Percentiles rank a stretch among this genome's conserved stretches.
These are phyloP conservation scores for Encarsia formosa DNA, from an alignment of 2,888 invertebrate species.

Conservation along the genomic window DNA sequence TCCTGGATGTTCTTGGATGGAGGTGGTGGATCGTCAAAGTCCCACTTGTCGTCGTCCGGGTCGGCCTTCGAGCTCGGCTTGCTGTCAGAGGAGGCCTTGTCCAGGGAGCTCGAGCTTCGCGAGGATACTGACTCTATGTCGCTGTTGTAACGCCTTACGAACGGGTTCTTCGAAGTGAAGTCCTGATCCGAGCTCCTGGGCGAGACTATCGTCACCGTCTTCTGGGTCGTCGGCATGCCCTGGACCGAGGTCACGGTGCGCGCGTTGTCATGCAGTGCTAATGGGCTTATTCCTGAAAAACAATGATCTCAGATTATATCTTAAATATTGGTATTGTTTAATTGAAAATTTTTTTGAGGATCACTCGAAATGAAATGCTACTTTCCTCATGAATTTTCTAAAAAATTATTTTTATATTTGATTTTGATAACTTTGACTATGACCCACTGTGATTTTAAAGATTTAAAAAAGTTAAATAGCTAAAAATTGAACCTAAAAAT, in stretches of 20 bases:
- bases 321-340: too few relatives aligned
- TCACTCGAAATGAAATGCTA: too few relatives aligned
- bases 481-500: too few relatives aligned
- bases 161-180: neutral
- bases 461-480: too few relatives aligned
- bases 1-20: conserved; percentile 1
- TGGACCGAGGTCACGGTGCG: conserved; percentile 29
- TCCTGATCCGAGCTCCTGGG: conserved; percentile 27
- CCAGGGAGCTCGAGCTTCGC: conserved; percentile 16
- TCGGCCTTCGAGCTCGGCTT: conserved; percentile 12
- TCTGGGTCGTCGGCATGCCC: conserved; percentile 30
- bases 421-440: too few relatives aligned
- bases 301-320: too few relatives aligned
- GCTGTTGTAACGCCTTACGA: conserved; percentile 20
- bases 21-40: too few relatives aligned
- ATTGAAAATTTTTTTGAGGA: too few relatives aligned
- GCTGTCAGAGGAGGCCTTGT: conserved; percentile 3
- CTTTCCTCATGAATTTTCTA: too few relatives aligned
- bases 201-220: conserved; percentile 44
- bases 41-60: conserved; percentile 21
- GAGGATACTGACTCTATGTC: conserved; percentile 26
- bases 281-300: conserved; percentile 38
- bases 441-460: too few relatives aligned
- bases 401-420: too few relatives aligned
- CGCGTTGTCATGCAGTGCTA: conserved; percentile 36